phyloP scores from a whole-genome alignment of 2,113 vertebrate species.

The Chitala chitala region DNA sequence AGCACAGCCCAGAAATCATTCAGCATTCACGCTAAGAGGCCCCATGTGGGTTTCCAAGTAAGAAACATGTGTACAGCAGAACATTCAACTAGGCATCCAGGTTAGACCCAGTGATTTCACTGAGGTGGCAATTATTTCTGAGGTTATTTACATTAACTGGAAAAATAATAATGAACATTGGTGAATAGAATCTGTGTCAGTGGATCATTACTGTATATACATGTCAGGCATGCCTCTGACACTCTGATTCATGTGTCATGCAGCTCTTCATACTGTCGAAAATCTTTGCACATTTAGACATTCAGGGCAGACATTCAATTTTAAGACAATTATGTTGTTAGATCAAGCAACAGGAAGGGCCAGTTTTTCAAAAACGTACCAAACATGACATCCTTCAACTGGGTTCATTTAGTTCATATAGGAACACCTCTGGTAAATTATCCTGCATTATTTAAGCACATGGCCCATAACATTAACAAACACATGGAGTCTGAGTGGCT shows the following conservation, averaged over 20 bases:
- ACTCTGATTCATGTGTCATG: background rate
- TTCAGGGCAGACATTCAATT: background rate
- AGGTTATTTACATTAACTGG: too few species aligned
- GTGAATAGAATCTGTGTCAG: too few species aligned
- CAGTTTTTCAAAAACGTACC: background rate
- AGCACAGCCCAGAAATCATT: too few species aligned
- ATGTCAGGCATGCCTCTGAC: background rate
- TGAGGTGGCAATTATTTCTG: too few species aligned
- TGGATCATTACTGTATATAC: background rate
- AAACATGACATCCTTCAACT: background rate
- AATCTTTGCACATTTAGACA: too few species aligned
- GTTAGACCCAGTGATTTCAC: too few species aligned
- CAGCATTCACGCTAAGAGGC: too few species aligned
- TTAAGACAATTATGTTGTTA: background rate
- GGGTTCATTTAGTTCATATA: background rate
- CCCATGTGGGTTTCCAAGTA: too few species aligned
- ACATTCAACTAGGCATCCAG: too few species aligned
- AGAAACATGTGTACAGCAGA: too few species aligned
- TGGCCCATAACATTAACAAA: constrained; percentile 4
- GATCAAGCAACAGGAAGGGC: background rate
- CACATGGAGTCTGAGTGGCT: too few species aligned
- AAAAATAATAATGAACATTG: too few species aligned
- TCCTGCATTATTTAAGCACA: background rate
- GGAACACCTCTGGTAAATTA: background rate
- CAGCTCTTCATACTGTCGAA: background rate